These are phyloP conservation scores for Tachypleus tridentatus DNA, from an alignment of 1,140 invertebrate species.

Conservation along the genomic window DNA sequence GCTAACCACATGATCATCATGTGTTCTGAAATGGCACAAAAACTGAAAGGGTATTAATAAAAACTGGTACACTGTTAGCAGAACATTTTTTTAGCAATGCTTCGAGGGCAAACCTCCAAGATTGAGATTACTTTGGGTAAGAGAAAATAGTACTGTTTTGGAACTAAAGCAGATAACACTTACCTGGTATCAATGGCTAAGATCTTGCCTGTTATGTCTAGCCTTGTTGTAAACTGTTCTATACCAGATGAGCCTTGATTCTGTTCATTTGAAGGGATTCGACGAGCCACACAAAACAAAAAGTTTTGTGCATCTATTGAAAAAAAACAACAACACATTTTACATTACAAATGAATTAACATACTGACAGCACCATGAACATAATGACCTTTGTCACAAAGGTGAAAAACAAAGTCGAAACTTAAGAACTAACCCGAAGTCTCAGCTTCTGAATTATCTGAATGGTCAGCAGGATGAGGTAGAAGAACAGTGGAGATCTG, in stretches of 20 bases:
- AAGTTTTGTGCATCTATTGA: slow-evolving; percentile 43
- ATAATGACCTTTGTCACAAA: not conserved
- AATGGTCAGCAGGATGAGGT: slow-evolving; percentile 7
- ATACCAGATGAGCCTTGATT: slow-evolving; percentile 33
- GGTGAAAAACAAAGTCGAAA: too few relatives aligned
- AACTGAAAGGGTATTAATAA: too few relatives aligned
- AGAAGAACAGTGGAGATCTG: slow-evolving; percentile 41
- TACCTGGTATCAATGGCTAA: slow-evolving; percentile 55
- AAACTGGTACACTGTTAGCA: too few relatives aligned
- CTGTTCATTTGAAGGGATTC: slow-evolving; percentile 71
- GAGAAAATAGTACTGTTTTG: too few relatives aligned
- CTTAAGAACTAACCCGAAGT: not conserved
- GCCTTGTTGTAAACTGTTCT: slow-evolving; percentile 83
- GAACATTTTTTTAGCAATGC: too few relatives aligned
- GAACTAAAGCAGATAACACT: not conserved
- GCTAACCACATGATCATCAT: too few relatives aligned
- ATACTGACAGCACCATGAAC: not conserved
- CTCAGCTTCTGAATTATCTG: not conserved
- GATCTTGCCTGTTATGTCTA: slow-evolving; percentile 73
- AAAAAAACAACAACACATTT: slow-evolving; percentile 3
- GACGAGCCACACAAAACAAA: slow-evolving; percentile 65
- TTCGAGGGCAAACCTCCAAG: too few relatives aligned
- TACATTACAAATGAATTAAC: not conserved
- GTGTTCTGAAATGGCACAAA: too few relatives aligned
- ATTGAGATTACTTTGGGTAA: too few relatives aligned